Conservation (phyloP, 2,797 vertebrate genomes). For the Hoplostethus mediterraneus region DNA sequence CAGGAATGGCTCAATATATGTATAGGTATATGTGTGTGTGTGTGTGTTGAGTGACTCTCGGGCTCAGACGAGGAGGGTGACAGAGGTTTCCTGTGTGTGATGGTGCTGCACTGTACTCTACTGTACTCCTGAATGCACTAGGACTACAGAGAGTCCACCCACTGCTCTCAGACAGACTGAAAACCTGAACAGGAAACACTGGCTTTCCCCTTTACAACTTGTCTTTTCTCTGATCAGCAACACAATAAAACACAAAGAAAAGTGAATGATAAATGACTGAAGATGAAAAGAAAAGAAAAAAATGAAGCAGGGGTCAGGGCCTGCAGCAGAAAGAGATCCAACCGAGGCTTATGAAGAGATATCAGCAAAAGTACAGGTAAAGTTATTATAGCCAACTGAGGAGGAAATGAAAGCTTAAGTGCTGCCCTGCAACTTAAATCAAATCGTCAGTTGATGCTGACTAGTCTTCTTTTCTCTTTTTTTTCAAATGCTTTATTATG, state of each 20-base stretch:
- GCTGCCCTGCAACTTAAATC: neutral
- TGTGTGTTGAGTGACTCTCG: conserved; percentile 32
- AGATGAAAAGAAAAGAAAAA: no score
- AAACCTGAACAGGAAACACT: conserved; percentile 15
- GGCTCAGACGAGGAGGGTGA: conserved; percentile 20
- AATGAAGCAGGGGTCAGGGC: no score
- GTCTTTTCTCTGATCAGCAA: no score
- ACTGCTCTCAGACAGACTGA: conserved; percentile 25
- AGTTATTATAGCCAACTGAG: neutral
- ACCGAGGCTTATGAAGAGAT: no score
- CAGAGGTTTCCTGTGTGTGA: conserved; percentile 42
- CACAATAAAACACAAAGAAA: no score
- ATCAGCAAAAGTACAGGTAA: no score
- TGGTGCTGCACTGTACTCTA: conserved; percentile 11
- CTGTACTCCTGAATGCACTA: conserved; percentile 14
- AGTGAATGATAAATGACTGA: no score
- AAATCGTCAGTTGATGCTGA: neutral
- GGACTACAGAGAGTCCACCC: conserved; percentile 14
- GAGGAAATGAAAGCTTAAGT: neutral
- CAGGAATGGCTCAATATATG: conserved; percentile 31
- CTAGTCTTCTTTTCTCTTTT: no score
- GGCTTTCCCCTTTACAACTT: neutral
- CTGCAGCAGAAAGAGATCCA: no score
- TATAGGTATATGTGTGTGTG: conserved; percentile 1
- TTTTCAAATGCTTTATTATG: no score